These are phyloP conservation scores for Plagodis pulveraria DNA, from an alignment of 2,888 invertebrate species.

Conservation along the genomic window DNA sequence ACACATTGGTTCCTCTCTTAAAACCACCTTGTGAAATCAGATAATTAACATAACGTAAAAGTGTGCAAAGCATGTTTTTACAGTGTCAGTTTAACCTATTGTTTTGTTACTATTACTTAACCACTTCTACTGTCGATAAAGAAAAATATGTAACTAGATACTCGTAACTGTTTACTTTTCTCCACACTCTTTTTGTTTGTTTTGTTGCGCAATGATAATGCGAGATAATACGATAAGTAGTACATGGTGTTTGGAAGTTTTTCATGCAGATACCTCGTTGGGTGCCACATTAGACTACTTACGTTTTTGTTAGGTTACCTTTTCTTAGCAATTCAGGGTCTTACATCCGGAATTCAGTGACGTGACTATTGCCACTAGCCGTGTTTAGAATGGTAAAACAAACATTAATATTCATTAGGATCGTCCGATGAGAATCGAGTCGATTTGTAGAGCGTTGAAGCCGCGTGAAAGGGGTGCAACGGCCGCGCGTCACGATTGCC, in stretches of 20 bases:
- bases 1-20: conserved; percentile 29
- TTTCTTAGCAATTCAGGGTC: conserved; percentile 25
- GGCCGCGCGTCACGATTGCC: conserved; percentile 65
- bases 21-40: conserved; percentile 29
- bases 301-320: too few species aligned
- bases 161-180: conserved; percentile 29
- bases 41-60: conserved; percentile 36
- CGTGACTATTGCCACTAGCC: conserved; percentile 45
- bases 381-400: conserved; percentile 46
- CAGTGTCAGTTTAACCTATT: conserved; percentile 34
- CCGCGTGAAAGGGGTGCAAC: conserved; percentile 81
- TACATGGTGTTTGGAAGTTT: too few species aligned
- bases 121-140: conserved; percentile 29
- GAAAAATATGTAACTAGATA: conserved; percentile 30
- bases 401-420: conserved; percentile 68
- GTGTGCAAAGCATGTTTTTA: conserved; percentile 28
- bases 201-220: background rate
- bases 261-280: too few species aligned
- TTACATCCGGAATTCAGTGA: conserved; percentile 56
- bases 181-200: conserved; percentile 5
- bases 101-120: conserved; percentile 37
- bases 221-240: too few species aligned
- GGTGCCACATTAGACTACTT: too few species aligned
- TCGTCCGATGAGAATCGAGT: conserved; percentile 67
- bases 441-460: conserved; percentile 81